A percentile compares a stretch with the other conserved stretches of the same genome.
Evolutionary conservation across 1,140 invertebrate species (phyloP).

Genomic region (Acyrthosiphon pisum): DNA sequence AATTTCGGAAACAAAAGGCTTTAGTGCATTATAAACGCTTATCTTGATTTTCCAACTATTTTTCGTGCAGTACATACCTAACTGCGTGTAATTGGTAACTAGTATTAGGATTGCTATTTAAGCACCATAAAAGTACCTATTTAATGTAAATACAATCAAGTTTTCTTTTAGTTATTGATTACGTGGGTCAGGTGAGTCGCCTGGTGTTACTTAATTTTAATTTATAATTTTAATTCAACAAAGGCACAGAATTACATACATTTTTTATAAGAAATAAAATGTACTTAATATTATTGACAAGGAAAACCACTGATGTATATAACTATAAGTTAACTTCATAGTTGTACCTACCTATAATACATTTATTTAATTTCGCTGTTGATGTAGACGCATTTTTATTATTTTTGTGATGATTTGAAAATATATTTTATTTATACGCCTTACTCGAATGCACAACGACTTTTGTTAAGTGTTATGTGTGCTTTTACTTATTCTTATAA

Average conservation of each 20-base stretch:
- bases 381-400: not conserved
- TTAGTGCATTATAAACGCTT: not conserved
- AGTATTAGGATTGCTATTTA: not conserved
- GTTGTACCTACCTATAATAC: not conserved
- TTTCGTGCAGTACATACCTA: not conserved
- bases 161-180: not conserved
- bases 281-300: not conserved
- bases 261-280: not conserved
- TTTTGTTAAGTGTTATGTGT: not conserved
- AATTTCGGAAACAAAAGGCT: not conserved
- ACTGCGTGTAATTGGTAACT: not conserved
- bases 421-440: not conserved
- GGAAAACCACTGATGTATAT: not conserved
- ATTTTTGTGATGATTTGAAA: not conserved
- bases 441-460: not conserved
- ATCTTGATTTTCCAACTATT: not conserved
- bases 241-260: too few relatives aligned
- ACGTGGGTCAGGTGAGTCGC: not conserved
- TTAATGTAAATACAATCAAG: too few relatives aligned
- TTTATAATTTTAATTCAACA: not conserved
- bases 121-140: not conserved
- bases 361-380: not conserved
- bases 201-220: not conserved
- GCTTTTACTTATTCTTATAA: not conserved
- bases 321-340: too few relatives aligned